Conservation (phyloP, 2,888 invertebrate genomes). For the Polylopha cassiicola region DNA sequence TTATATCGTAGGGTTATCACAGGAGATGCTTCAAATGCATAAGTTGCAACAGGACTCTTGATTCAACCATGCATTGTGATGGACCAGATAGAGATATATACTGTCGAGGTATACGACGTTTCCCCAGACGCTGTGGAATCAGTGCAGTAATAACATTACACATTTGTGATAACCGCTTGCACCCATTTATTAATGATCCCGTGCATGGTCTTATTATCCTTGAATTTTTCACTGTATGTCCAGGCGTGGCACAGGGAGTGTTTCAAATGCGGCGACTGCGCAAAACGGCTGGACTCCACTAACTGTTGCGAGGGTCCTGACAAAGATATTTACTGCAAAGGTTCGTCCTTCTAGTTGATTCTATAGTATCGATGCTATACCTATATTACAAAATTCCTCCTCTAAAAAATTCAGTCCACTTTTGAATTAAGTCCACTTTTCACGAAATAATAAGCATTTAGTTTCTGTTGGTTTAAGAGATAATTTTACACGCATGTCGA, state of each 20-base stretch:
- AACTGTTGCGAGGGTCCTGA: conserved; percentile 96
- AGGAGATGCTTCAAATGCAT: conserved; percentile 93
- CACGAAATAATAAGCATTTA: no score
- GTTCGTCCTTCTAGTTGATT: conserved; percentile 71
- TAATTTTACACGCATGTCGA: conserved; percentile 10
- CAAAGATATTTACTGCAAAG: conserved; percentile 97
- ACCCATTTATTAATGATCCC: conserved; percentile 40
- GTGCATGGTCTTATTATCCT: conserved; percentile 51
- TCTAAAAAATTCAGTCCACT: no score
- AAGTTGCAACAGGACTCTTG: conserved; percentile 89
- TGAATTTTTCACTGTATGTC: conserved; percentile 69
- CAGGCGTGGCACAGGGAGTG: conserved; percentile 95
- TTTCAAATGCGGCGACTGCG: conserved; percentile 93
- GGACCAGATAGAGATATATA: conserved; percentile 94
- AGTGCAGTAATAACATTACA: conserved; percentile 51
- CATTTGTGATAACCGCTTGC: conserved; percentile 61
- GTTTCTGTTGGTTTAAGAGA: conserved; percentile 1
- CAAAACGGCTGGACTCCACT: conserved; percentile 92
- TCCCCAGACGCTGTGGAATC: conserved; percentile 34
- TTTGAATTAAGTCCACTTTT: no score
- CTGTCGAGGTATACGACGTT: conserved; percentile 86
- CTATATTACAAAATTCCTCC: no score
- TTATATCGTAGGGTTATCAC: conserved; percentile 87
- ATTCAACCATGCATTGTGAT: conserved; percentile 93
- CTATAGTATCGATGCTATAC: no score